A percentile compares a stretch with the other conserved stretches of the same genome.
phyloP scores from a whole-genome alignment of 1,140 invertebrate genomes.

The Hylyphantes graminicola region DNA sequence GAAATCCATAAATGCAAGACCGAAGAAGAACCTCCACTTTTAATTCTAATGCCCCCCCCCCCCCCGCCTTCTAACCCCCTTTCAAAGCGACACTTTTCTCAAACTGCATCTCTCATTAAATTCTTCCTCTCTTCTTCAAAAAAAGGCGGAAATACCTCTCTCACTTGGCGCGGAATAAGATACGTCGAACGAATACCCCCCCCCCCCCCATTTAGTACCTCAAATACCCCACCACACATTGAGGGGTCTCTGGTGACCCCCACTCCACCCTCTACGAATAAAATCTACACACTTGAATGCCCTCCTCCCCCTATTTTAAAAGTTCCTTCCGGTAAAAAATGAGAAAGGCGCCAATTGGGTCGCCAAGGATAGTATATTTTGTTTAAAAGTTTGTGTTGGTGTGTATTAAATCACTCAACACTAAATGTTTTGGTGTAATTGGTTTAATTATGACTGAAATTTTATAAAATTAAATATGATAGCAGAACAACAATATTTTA shows the following conservation, averaged over 20 bases:
- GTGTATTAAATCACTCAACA: no score
- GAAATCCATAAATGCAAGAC: no score
- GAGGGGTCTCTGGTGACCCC: slow-evolving; percentile 24
- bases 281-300: slow-evolving; percentile 58
- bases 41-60: neutral
- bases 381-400: no score
- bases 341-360: no score
- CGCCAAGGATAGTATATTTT: no score
- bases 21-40: neutral
- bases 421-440: no score
- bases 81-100: slow-evolving; percentile 30
- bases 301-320: neutral
- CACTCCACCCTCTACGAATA: slow-evolving; percentile 38
- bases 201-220: neutral
- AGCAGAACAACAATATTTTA: no score
- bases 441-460: no score
- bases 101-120: slow-evolving; percentile 58
- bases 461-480: no score
- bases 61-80: neutral
- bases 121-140: slow-evolving; percentile 1
- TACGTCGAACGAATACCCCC: slow-evolving; percentile 40
- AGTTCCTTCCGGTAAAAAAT: no score
- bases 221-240: no score
- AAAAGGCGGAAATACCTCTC: neutral
- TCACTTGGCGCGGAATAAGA: slow-evolving; percentile 57